Conservation (phyloP, 2,113 vertebrate species). For the Rynchops niger region DNA sequence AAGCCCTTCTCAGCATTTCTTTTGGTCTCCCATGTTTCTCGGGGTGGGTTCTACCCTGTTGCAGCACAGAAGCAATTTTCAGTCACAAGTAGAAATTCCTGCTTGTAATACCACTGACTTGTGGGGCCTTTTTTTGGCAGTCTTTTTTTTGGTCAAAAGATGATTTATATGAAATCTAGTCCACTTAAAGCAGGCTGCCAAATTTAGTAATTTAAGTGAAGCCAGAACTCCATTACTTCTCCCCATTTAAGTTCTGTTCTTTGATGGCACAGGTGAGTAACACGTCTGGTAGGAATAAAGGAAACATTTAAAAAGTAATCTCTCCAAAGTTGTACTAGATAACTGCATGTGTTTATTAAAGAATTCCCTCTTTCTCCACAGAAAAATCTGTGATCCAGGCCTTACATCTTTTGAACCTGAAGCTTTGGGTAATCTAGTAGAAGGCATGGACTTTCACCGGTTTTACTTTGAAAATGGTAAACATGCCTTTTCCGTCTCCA, state of each 20-base stretch:
- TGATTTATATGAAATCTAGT: neutral
- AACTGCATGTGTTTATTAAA: neutral
- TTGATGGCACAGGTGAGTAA: neutral
- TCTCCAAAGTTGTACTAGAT: neutral
- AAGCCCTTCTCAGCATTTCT: neutral
- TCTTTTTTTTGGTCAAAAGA: neutral
- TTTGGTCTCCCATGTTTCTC: neutral
- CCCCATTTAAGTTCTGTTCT: neutral
- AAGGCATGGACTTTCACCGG: slow-evolving; percentile 96
- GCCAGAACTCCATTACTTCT: neutral
- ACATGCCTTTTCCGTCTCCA: neutral
- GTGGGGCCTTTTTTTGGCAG: neutral
- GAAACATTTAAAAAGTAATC: neutral
- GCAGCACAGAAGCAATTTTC: neutral
- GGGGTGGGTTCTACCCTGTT: neutral
- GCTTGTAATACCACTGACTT: neutral
- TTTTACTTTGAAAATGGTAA: slow-evolving; percentile 98
- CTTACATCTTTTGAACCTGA: slow-evolving; percentile 97
- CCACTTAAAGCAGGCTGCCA: neutral
- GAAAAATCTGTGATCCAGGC: slow-evolving; percentile 97
- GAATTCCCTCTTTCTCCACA: slow-evolving; percentile 59
- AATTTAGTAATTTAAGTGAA: neutral
- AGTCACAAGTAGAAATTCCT: neutral
- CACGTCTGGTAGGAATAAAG: neutral
- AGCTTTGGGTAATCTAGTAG: slow-evolving; percentile 95